Percentiles rank a stretch among this genome's conserved stretches.
Evolutionary conservation across 2,888 invertebrate genomes (phyloP).

Genomic region (Frankliniella fusca): DNA sequence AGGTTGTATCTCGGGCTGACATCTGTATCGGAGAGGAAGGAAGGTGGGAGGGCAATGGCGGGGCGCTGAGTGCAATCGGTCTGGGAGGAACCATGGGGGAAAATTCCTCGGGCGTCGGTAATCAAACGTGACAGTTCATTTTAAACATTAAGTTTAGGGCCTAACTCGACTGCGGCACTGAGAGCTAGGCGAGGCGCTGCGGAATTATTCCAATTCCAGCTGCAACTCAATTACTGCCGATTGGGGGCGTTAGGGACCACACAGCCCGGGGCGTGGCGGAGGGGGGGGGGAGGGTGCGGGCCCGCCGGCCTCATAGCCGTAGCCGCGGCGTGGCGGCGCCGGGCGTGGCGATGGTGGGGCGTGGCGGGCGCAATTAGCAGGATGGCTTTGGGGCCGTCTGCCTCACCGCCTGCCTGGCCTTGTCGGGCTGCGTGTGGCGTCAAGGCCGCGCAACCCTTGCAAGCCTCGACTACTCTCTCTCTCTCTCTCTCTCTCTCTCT

Average conservation of each 20-base stretch:
- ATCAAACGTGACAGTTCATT: too few relatives aligned
- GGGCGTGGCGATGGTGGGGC: neutral
- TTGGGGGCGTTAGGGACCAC: neutral
- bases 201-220: neutral
- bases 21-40: neutral
- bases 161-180: neutral
- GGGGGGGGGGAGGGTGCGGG: too few relatives aligned
- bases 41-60: neutral
- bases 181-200: neutral
- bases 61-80: neutral
- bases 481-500: too few relatives aligned
- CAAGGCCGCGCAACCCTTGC: too few relatives aligned
- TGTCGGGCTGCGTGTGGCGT: neutral
- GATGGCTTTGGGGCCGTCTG: neutral
- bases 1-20: neutral
- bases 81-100: too few relatives aligned
- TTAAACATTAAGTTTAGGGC: too few relatives aligned
- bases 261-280: too few relatives aligned
- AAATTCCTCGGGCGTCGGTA: too few relatives aligned
- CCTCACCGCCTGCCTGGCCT: neutral
- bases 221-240: neutral
- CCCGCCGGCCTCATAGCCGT: neutral
- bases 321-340: neutral
- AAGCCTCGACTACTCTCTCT: too few relatives aligned
- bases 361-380: neutral